Percentiles rank a stretch among this genome's conserved stretches.
phyloP scores from a whole-genome alignment of 2,113 vertebrate genomes.

The Grammomys dolichurus region DNA sequence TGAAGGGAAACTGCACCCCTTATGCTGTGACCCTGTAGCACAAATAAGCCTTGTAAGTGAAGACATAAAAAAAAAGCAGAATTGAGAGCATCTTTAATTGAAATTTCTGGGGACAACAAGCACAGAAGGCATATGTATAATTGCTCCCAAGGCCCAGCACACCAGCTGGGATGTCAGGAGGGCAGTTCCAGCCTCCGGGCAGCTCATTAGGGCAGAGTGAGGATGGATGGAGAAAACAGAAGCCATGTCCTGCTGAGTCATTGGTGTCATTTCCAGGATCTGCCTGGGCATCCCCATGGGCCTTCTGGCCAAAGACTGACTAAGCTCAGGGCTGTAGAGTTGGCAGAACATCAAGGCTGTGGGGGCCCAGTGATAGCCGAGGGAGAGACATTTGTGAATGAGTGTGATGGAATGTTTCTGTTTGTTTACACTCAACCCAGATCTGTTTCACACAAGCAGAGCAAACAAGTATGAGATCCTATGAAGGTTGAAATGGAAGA shows the following conservation, averaged over 20 bases:
- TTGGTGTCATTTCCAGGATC: background rate
- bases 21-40: background rate
- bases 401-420: constrained; percentile 54
- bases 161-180: constrained; percentile 45
- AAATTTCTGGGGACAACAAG: constrained; percentile 40
- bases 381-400: constrained; percentile 39
- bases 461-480: background rate
- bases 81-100: constrained; percentile 38
- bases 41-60: background rate
- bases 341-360: constrained; percentile 48
- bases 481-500: background rate
- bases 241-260: background rate
- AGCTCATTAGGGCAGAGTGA: constrained; percentile 43
- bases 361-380: background rate
- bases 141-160: background rate
- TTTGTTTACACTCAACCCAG: constrained; percentile 50
- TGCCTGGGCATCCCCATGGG: background rate
- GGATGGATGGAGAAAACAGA: background rate
- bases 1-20: background rate
- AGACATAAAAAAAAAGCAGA: background rate
- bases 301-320: constrained; percentile 11
- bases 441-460: background rate
- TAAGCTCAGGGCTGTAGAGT: background rate
- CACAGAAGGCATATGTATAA: constrained; percentile 26
- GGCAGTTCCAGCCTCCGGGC: constrained; percentile 30